Percentiles rank a stretch among this genome's conserved stretches.
Evolutionary conservation across 1,140 invertebrate genomes (phyloP).

Genomic region (Drosophila quadrilineata): DNA sequence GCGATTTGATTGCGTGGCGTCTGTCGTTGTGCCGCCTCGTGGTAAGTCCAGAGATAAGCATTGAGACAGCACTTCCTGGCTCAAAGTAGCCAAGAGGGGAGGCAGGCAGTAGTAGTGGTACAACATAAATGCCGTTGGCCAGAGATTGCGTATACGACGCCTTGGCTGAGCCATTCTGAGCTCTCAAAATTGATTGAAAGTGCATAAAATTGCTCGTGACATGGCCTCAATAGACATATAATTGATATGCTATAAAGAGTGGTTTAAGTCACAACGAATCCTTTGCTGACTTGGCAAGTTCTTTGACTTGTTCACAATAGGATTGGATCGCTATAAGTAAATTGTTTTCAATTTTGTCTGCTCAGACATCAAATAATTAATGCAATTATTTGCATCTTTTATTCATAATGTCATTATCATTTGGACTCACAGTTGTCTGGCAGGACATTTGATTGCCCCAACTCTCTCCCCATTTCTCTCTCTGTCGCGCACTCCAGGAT

Average conservation of each 20-base stretch:
- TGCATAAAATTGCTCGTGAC: not conserved
- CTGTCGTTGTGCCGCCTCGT: not conserved
- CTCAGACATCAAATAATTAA: conserved; percentile 9
- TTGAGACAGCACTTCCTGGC: conserved; percentile 27
- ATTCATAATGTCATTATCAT: not conserved
- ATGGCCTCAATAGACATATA: no score
- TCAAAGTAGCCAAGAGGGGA: no score
- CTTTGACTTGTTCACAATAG: not conserved
- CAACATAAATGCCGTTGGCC: not conserved
- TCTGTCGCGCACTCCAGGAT: no score
- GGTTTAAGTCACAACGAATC: no score
- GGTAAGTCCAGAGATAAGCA: conserved; percentile 30
- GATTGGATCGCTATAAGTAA: not conserved
- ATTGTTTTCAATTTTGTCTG: conserved; percentile 6
- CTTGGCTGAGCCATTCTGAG: conserved; percentile 26
- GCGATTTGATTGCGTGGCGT: conserved; percentile 18
- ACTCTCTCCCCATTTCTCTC: no score
- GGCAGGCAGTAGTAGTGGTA: not conserved
- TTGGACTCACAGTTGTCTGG: no score
- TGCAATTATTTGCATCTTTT: not conserved
- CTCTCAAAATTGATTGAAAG: no score
- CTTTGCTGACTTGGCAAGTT: no score
- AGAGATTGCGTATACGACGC: conserved; percentile 53
- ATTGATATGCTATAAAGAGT: no score
- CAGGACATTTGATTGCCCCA: no score